Conservation (phyloP, 2,888 invertebrate genomes). For the Cinara cedri region DNA sequence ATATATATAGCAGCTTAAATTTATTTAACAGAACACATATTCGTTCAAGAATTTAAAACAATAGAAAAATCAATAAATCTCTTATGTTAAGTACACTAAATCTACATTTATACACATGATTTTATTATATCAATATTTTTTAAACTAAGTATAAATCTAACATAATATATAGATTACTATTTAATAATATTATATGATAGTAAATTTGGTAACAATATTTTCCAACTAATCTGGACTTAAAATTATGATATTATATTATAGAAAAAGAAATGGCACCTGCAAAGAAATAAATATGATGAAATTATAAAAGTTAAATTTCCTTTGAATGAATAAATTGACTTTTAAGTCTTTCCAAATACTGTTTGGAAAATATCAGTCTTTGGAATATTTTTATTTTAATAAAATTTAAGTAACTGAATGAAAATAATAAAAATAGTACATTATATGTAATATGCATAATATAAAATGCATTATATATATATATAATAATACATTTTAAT, state of each 20-base stretch:
- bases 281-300: conserved; percentile 47
- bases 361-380: conserved; percentile 56
- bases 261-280: conserved; percentile 54
- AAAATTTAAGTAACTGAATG: conserved; percentile 54
- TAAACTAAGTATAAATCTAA: conserved; percentile 43
- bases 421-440: conserved; percentile 10
- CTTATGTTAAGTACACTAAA: conserved; percentile 47
- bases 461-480: too few species aligned
- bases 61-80: conserved; percentile 45
- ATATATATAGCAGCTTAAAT: conserved; percentile 36
- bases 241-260: conserved; percentile 34
- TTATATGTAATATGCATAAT: too few species aligned
- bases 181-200: conserved; percentile 52
- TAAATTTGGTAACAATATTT: conserved; percentile 56
- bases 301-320: conserved; percentile 40
- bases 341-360: conserved; percentile 56
- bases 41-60: conserved; percentile 40
- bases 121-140: background rate
- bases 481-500: too few species aligned
- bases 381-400: conserved; percentile 54
- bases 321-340: conserved; percentile 50
- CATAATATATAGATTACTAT: conserved; percentile 35
- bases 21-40: conserved; percentile 46
- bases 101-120: conserved; percentile 20
- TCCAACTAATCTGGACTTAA: conserved; percentile 52